Base-by-base conservation (phyloP, 2,888 invertebrate genomes). In the Ochlodes sylvanus region DNA sequence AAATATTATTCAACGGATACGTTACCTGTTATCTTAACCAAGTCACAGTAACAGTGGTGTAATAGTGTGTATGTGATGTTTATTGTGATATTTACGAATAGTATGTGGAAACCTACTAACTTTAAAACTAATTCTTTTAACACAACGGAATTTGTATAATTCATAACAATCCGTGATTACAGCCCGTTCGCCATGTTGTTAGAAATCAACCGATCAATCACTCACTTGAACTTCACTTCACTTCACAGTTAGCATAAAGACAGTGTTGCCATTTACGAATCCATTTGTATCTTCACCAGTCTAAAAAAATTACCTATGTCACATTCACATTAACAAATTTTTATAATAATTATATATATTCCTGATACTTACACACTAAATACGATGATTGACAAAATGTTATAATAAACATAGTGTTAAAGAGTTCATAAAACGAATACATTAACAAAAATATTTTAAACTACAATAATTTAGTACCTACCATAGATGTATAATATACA, bases 111-210 rank as follows among this genome's bases (percentile, higher is more conserved):
- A 3, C 50, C 7, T n/a, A 52, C 3, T 32, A 32, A 17, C n/a
- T 52, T 60, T 38, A 54, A 1, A 42, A 17, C 2, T 15, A 10
- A 57, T 54, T 42, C 41, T 42, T 52, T 54, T 42, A 17, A 41
- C 21, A 47, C 27, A 60, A 60, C 32, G 3, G 27, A 41, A 52
- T 42, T 66, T 54, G n/a, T 58, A 19, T 5, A 32, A 21, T 42
- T 38, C 65, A 58, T 42, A 65, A 65, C 50, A 56, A 47, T 56
- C 41, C 14, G 9, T 52, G 65, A 69, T 66, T 65, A 65, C 7
- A 52, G 27, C 12, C 12, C 21, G 52, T 57, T 85, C 87, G 92
- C 92, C 92, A 93, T 93, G 86, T 38, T 38, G 92, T 90, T 88
- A 76, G 76, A 80, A 77, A 71, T 70, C 68, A 76, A 75, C 69